Evolutionary conservation across 1,140 invertebrate species (phyloP).

Genomic region (Drosophila ficusphila): DNA sequence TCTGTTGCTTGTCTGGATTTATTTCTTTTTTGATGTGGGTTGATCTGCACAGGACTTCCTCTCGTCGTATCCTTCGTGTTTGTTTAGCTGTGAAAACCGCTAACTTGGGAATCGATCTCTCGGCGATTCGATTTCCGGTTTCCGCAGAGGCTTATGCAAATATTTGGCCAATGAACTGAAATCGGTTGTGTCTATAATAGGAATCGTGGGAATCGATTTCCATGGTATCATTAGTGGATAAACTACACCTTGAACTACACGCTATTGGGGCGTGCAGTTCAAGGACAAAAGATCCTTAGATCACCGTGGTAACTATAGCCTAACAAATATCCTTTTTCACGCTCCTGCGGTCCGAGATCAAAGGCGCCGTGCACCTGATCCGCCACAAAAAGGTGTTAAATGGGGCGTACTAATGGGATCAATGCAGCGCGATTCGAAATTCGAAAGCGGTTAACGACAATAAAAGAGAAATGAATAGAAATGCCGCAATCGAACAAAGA

Average conservation of each 20-base stretch:
- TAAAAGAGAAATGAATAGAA: conserved; percentile 30
- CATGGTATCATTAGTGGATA: conserved; percentile 41
- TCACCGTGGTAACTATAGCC: neutral
- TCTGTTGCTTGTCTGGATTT: conserved; percentile 47
- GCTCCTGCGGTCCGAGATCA: conserved; percentile 35
- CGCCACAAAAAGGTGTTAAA: conserved; percentile 77
- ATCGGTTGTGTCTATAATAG: neutral
- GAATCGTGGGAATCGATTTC: neutral
- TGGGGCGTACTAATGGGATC: conserved; percentile 83
- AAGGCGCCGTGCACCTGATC: conserved; percentile 61
- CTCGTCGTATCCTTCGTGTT: conserved; percentile 27
- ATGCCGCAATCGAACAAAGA: conserved; percentile 35
- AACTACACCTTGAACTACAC: neutral
- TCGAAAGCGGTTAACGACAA: conserved; percentile 15
- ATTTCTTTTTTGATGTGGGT: conserved; percentile 48
- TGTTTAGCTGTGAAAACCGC: conserved; percentile 65
- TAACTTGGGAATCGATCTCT: conserved; percentile 14
- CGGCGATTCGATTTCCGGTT: conserved; percentile 51
- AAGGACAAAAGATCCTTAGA: conserved; percentile 15
- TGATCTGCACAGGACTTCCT: neutral
- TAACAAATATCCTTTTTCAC: conserved; percentile 29
- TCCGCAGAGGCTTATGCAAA: conserved; percentile 67
- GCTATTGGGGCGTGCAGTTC: conserved; percentile 12
- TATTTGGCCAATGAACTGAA: conserved; percentile 49
- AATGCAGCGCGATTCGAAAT: conserved; percentile 38